phyloP scores from a whole-genome alignment of 2,113 vertebrate genomes.

The Arothron firmamentum region DNA sequence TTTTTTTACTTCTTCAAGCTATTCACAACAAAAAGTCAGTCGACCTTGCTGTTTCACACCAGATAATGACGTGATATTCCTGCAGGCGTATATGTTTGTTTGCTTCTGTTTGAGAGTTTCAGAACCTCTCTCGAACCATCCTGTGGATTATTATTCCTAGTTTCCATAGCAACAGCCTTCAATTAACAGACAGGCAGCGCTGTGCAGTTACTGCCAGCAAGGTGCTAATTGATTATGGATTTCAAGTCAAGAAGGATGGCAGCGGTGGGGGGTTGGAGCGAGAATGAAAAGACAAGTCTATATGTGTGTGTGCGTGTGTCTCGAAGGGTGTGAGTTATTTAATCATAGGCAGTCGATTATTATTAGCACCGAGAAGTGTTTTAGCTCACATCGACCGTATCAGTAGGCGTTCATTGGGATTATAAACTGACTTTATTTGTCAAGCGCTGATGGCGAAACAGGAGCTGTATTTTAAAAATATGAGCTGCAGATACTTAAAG shows the following conservation, averaged over 20 bases:
- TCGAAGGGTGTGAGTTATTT: background rate
- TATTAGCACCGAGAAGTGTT: slow-evolving; percentile 22
- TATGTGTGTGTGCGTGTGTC: slow-evolving; percentile 1
- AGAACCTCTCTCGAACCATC: slow-evolving; percentile 14
- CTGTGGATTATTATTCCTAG: slow-evolving; percentile 44
- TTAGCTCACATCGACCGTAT: background rate
- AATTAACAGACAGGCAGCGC: slow-evolving; percentile 41
- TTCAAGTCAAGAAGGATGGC: slow-evolving; percentile 18
- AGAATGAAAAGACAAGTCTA: slow-evolving; percentile 7
- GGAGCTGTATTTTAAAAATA: background rate
- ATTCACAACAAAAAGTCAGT: slow-evolving; percentile 10
- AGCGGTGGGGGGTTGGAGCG: slow-evolving; percentile 2
- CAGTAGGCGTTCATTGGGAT: slow-evolving; percentile 8
- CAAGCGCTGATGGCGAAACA: slow-evolving; percentile 7
- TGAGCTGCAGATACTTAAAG: too few species aligned
- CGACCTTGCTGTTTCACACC: slow-evolving; percentile 10
- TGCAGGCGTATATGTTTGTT: slow-evolving; percentile 1
- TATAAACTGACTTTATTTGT: slow-evolving; percentile 24
- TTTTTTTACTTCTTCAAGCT: slow-evolving; percentile 9
- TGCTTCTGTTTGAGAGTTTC: slow-evolving; percentile 7
- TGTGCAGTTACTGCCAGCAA: slow-evolving; percentile 46
- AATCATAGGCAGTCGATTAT: slow-evolving; percentile 23
- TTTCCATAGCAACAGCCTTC: slow-evolving; percentile 64
- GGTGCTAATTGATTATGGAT: slow-evolving; percentile 65
- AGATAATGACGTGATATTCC: slow-evolving; percentile 15